These are phyloP conservation scores for Tubiluchus corallicola DNA, from an alignment of 2,888 invertebrate genomes.

Conservation along the genomic window DNA sequence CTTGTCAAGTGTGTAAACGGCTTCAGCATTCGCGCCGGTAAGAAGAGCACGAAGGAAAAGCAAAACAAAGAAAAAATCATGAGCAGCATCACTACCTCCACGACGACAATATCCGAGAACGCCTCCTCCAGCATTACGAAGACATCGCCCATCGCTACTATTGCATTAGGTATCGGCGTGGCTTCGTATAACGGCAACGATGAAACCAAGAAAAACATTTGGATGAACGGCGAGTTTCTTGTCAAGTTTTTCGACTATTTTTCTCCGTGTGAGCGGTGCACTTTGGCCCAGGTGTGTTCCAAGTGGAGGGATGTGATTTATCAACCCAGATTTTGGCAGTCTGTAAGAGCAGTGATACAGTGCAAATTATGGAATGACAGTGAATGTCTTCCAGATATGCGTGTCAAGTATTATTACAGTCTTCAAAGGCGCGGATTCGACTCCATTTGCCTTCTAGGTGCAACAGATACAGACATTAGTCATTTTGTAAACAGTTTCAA, in stretches of 20 bases:
- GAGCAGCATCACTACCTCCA: not conserved
- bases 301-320: constrained; percentile 77
- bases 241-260: constrained; percentile 48
- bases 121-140: not conserved
- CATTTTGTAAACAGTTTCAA: constrained; percentile 63
- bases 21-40: not conserved
- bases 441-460: constrained; percentile 59
- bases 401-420: constrained; percentile 23
- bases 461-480: constrained; percentile 68
- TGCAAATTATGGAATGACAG: constrained; percentile 45
- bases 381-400: constrained; percentile 7
- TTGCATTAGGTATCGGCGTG: not conserved
- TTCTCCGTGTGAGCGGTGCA: constrained; percentile 47
- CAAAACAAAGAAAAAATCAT: not conserved
- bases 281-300: constrained; percentile 62
- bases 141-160: not conserved
- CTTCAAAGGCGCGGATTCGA: constrained; percentile 68
- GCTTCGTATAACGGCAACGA: constrained; percentile 7
- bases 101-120: not conserved
- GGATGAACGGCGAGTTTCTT: constrained; percentile 66
- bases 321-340: constrained; percentile 69
- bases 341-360: constrained; percentile 61
- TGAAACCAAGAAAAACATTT: constrained; percentile 29
- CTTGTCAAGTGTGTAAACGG: not conserved
- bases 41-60: not conserved